A percentile compares a stretch with the other conserved stretches of the same genome.
Conservation (phyloP, 2,797 vertebrate species). For the Phataginus tricuspis region DNA sequence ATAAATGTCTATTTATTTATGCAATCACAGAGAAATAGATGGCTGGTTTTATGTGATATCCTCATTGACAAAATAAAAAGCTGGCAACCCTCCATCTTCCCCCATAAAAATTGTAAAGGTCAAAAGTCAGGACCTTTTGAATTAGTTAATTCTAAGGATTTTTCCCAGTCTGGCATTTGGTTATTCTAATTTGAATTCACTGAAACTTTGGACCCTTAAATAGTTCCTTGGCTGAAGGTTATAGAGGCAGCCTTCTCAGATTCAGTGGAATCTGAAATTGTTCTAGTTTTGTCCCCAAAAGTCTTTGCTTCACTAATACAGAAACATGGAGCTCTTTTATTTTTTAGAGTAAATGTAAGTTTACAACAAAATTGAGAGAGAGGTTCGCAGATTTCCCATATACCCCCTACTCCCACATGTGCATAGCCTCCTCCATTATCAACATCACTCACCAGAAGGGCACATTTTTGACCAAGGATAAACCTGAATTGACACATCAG, state of each 20-base stretch:
- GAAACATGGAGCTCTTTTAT: neutral
- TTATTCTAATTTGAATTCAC: conserved; percentile 2
- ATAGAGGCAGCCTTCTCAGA: neutral
- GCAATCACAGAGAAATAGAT: conserved; percentile 6
- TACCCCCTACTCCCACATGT: neutral
- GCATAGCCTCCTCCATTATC: neutral
- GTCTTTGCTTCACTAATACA: neutral
- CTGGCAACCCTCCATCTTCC: neutral
- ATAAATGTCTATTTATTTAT: neutral
- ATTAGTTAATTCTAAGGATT: conserved; percentile 15
- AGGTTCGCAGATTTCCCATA: neutral
- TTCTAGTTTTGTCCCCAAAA: neutral
- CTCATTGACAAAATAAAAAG: conserved; percentile 19
- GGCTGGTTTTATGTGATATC: neutral
- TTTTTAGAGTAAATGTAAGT: neutral
- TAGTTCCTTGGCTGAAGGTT: neutral
- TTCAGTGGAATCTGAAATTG: neutral
- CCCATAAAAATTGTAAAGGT: neutral
- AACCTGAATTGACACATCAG: neutral
- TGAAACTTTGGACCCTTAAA: neutral
- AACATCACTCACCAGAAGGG: neutral
- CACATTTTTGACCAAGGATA: neutral
- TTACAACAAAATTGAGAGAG: neutral
- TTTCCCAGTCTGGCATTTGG: conserved; percentile 33
- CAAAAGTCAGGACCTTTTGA: neutral